A percentile compares a stretch with the other conserved stretches of the same genome.
Conservation (phyloP, 2,797 vertebrate genomes). For the Gymnothorax reevesii region DNA sequence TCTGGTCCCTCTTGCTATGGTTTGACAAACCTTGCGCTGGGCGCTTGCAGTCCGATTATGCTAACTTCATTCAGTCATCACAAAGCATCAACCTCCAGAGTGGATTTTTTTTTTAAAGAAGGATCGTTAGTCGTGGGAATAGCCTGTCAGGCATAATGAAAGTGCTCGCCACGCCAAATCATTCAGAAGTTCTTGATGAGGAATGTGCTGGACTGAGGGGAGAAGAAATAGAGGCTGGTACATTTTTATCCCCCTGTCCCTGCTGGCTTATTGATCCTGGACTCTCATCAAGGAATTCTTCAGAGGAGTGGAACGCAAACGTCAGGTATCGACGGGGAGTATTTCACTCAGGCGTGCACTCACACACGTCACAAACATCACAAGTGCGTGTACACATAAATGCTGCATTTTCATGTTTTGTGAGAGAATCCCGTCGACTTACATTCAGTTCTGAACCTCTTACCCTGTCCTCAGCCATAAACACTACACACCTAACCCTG, state of each 20-base stretch:
- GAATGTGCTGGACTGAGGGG: conserved; percentile 12
- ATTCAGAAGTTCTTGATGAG: conserved; percentile 28
- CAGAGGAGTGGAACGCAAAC: conserved; percentile 53
- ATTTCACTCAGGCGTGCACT: neutral
- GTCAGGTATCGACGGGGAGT: conserved; percentile 57
- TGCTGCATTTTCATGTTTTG: too few relatives aligned
- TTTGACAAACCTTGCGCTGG: conserved; percentile 16
- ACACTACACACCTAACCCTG: too few relatives aligned
- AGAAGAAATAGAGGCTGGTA: conserved; percentile 30
- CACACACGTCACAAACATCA: too few relatives aligned
- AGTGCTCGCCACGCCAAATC: conserved; percentile 49
- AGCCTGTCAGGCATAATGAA: conserved; percentile 44
- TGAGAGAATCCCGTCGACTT: too few relatives aligned
- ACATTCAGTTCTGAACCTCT: too few relatives aligned
- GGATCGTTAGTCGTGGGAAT: conserved; percentile 59
- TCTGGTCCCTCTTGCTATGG: neutral
- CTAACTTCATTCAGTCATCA: conserved; percentile 55
- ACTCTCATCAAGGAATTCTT: conserved; percentile 61
- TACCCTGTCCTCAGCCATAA: too few relatives aligned
- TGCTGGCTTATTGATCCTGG: conserved; percentile 58
- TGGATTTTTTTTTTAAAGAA: conserved; percentile 54
- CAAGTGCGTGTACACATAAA: too few relatives aligned
- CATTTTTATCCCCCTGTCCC: conserved; percentile 50
- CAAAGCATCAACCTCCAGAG: conserved; percentile 44
- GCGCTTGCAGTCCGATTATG: conserved; percentile 47